These are phyloP conservation scores for Eurosta solidaginis DNA, from an alignment of 1,140 invertebrate genomes.

Conservation along the genomic window DNA sequence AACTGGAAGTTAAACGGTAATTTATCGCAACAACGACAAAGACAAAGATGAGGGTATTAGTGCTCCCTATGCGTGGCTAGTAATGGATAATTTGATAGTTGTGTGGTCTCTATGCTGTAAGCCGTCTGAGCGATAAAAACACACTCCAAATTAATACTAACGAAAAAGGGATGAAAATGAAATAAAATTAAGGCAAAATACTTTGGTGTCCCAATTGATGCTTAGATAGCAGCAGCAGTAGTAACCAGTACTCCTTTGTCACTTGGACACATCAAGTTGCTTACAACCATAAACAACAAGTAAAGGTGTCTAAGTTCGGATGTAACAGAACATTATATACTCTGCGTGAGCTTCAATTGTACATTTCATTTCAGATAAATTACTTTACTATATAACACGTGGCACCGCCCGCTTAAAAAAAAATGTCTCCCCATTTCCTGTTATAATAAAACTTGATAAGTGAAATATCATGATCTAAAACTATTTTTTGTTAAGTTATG, in stretches of 20 bases:
- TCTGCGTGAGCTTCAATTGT: too few relatives aligned
- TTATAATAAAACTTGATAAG: too few relatives aligned
- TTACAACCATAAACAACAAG: constrained; percentile 31
- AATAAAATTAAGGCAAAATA: not conserved
- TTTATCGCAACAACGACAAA: constrained; percentile 32
- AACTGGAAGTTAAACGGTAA: constrained; percentile 32
- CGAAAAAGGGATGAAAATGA: not conserved
- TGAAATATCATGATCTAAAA: too few relatives aligned
- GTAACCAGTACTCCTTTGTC: not conserved
- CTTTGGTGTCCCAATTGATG: constrained; percentile 42
- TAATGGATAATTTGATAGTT: constrained; percentile 14
- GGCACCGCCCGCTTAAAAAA: too few relatives aligned
- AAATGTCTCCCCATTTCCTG: too few relatives aligned
- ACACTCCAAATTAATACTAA: not conserved
- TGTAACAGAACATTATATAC: too few relatives aligned
- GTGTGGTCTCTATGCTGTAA: not conserved
- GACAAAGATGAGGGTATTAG: not conserved
- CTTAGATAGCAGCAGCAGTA: not conserved
- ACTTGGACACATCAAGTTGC: constrained; percentile 1
- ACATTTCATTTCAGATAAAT: too few relatives aligned
- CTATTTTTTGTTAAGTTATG: too few relatives aligned
- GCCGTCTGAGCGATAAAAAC: not conserved
- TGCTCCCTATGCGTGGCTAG: not conserved
- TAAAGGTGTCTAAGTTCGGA: too few relatives aligned
- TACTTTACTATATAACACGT: too few relatives aligned